Conservation (phyloP, 2,888 invertebrate genomes). For the Punctoribates punctum region DNA sequence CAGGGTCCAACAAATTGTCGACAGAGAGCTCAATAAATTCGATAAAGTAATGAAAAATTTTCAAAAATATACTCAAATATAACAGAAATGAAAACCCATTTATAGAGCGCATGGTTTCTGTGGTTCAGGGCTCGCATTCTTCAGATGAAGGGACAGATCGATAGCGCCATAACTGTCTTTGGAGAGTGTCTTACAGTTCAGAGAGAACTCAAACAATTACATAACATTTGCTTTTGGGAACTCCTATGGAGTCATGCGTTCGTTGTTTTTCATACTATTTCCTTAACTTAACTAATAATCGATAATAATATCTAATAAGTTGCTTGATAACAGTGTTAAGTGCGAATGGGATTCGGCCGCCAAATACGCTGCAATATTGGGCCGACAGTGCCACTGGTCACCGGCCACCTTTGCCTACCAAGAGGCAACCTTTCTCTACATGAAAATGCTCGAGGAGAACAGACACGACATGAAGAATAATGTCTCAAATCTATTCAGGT, state of each 20-base stretch:
- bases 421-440: conserved; percentile 74
- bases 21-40: not conserved
- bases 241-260: conserved; percentile 83
- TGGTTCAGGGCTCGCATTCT: conserved; percentile 84
- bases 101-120: conserved; percentile 80
- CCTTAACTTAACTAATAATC: not conserved
- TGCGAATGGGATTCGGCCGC: conserved; percentile 74
- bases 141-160: conserved; percentile 72
- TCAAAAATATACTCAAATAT: not conserved
- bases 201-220: conserved; percentile 76
- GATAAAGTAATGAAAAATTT: conserved; percentile 21
- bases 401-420: conserved; percentile 85
- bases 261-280: conserved; percentile 46
- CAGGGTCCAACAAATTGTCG: not conserved
- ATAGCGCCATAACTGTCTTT: conserved; percentile 68
- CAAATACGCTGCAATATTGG: conserved; percentile 66
- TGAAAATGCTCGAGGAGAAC: conserved; percentile 59
- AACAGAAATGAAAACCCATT: not conserved
- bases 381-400: conserved; percentile 83
- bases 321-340: conserved; percentile 54
- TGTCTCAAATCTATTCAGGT: conserved; percentile 51
- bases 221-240: conserved; percentile 91
- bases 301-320: not conserved
- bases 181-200: conserved; percentile 66
- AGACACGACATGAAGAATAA: conserved; percentile 58